Evolutionary conservation across 1,140 invertebrate species (phyloP).

Genomic region (Oscheius sp.): DNA sequence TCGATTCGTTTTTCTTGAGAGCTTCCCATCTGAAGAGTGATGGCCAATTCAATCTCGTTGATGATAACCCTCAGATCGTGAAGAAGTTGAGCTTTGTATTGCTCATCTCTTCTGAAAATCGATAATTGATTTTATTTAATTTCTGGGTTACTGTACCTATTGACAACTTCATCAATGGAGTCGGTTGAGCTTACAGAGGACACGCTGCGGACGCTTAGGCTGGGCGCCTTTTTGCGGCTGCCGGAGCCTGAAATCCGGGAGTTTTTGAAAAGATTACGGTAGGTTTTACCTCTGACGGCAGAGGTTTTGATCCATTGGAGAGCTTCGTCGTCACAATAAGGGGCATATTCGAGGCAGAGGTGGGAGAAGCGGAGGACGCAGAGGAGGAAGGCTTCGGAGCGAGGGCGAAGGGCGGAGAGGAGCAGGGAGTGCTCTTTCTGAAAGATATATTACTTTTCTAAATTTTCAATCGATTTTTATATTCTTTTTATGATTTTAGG

Average conservation of each 20-base stretch:
- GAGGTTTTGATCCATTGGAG: conserved; percentile 1
- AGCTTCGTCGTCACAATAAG: not conserved
- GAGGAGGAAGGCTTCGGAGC: not conserved
- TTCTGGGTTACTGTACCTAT: not conserved
- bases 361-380: not conserved
- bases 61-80: not conserved
- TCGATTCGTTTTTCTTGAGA: not conserved
- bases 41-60: not conserved
- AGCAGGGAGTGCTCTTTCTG: not conserved
- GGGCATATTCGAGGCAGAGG: conserved; percentile 3
- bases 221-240: not conserved
- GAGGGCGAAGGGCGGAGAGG: not conserved
- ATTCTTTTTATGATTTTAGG: no score
- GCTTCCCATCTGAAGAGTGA: not conserved
- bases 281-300: not conserved
- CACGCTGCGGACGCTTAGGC: not conserved
- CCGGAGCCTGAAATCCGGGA: no score
- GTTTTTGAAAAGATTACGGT: no score
- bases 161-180: not conserved
- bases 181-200: not conserved
- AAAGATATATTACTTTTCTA: no score
- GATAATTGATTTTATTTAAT: not conserved
- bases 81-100: not conserved
- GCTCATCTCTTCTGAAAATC: not conserved
- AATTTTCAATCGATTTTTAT: no score